Evolutionary conservation across 2,888 invertebrate genomes (phyloP).

Genomic region (Liopterus haemorrhoidalis): DNA sequence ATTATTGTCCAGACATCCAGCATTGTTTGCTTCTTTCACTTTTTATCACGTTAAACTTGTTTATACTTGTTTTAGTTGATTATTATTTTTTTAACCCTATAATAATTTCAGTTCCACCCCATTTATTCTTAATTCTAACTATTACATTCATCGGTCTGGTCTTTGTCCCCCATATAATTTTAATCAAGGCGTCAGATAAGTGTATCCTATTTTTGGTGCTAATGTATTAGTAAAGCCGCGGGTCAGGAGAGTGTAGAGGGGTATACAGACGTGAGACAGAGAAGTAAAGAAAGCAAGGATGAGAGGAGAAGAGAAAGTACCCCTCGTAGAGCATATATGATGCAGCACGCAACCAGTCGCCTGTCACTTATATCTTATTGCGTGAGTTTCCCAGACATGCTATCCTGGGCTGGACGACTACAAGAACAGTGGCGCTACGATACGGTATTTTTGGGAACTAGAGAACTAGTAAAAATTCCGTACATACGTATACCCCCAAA

Average conservation of each 20-base stretch:
- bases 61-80: too few relatives aligned
- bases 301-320: not conserved
- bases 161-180: too few relatives aligned
- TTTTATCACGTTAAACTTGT: too few relatives aligned
- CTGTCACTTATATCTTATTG: conserved; percentile 41
- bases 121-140: too few relatives aligned
- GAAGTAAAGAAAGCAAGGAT: not conserved
- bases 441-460: not conserved
- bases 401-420: conserved; percentile 20
- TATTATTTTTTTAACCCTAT: too few relatives aligned
- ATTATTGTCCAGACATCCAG: too few relatives aligned
- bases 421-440: not conserved
- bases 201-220: conserved; percentile 18
- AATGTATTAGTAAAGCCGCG: conserved; percentile 10
- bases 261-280: not conserved
- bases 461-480: too few relatives aligned
- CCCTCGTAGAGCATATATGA: conserved; percentile 13
- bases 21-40: too few relatives aligned
- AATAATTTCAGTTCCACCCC: too few relatives aligned
- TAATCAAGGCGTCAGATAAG: too few relatives aligned
- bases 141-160: too few relatives aligned
- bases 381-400: conserved; percentile 35
- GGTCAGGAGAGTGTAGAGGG: not conserved
- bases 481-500: too few relatives aligned
- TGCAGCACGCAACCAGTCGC: conserved; percentile 39